These are phyloP conservation scores for Diachasmimorpha longicaudata DNA, from an alignment of 1,140 invertebrate genomes.

Conservation along the genomic window DNA sequence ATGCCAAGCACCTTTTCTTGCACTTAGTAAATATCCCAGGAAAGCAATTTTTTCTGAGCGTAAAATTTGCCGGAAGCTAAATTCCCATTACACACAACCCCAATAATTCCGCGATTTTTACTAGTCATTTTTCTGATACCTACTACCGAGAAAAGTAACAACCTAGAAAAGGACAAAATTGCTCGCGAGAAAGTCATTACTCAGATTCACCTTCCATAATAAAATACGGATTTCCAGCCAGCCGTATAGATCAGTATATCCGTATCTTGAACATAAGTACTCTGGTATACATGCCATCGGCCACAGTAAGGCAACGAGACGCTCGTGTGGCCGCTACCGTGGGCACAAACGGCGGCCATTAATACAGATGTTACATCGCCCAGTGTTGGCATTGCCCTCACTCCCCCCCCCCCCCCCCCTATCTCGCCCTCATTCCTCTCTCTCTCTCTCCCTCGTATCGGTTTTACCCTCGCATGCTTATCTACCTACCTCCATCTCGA, in stretches of 20 bases:
- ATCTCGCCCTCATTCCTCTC: background rate
- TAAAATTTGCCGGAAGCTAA: no score
- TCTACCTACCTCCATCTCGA: slow-evolving; percentile 2
- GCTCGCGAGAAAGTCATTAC: background rate
- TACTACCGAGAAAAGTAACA: no score
- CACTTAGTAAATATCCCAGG: no score
- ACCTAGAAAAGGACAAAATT: no score
- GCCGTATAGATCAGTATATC: background rate
- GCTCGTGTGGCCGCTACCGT: slow-evolving; percentile 17
- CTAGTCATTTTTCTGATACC: no score
- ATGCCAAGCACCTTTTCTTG: no score
- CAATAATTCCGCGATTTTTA: no score
- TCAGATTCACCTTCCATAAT: background rate
- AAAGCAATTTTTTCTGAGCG: no score
- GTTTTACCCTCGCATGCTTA: slow-evolving; percentile 23
- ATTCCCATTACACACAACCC: no score
- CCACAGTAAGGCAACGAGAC: background rate
- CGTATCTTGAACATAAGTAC: background rate
- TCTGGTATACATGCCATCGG: slow-evolving; percentile 20
- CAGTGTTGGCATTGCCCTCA: background rate
- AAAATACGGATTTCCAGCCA: background rate
- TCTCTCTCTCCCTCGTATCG: background rate
- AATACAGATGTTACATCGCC: slow-evolving; percentile 30
- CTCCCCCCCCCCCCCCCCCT: background rate
- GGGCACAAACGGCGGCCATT: slow-evolving; percentile 15